These are phyloP conservation scores for Tupiocoris notatus DNA, from an alignment of 2,888 invertebrate genomes.

Conservation along the genomic window DNA sequence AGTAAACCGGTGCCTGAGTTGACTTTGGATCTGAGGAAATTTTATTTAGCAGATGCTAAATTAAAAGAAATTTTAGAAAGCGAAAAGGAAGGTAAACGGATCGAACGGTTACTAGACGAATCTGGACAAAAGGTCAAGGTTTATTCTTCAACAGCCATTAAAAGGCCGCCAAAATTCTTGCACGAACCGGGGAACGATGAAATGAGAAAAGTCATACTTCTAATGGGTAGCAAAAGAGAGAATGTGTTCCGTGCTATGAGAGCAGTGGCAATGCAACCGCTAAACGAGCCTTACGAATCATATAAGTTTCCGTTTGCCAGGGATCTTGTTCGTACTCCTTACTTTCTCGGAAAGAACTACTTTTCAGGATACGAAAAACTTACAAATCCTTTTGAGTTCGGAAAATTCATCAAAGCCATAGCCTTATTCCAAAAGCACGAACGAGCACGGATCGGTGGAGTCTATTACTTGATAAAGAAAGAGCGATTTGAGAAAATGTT, in stretches of 20 bases:
- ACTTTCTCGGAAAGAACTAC: conserved; percentile 21
- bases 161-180: background rate
- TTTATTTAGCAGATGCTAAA: conserved; percentile 5
- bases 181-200: conserved; percentile 9
- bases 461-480: conserved; percentile 21
- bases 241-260: conserved; percentile 28
- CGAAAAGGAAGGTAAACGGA: conserved; percentile 16
- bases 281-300: conserved; percentile 25
- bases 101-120: background rate
- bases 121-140: background rate
- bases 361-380: conserved; percentile 21
- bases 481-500: conserved; percentile 26
- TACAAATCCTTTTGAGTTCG: conserved; percentile 16
- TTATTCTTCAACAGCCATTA: background rate
- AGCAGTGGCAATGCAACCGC: background rate
- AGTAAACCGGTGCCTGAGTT: conserved; percentile 23
- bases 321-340: conserved; percentile 18
- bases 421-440: conserved; percentile 33
- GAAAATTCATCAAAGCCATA: conserved; percentile 12
- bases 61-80: background rate
- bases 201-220: conserved; percentile 14
- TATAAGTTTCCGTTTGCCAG: conserved; percentile 28
- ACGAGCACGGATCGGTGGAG: conserved; percentile 22
- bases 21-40: conserved; percentile 16
- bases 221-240: conserved; percentile 27